Evolutionary conservation across 2,797 vertebrate species (phyloP).

Genomic region (Sebastes iracundus): DNA sequence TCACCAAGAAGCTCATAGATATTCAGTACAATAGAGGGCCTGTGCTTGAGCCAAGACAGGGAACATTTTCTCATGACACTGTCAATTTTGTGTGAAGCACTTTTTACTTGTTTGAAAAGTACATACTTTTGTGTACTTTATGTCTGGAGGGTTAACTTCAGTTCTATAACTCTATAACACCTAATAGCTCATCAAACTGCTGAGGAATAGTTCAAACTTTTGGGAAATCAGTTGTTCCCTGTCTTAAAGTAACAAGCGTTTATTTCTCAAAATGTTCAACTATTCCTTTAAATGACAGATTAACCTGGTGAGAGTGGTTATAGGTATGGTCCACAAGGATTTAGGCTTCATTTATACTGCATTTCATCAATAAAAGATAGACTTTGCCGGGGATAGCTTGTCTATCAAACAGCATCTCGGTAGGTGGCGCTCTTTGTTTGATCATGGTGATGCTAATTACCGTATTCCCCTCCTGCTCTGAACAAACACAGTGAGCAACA

Average conservation of each 20-base stretch:
- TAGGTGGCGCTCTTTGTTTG: conserved; percentile 44
- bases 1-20: background rate
- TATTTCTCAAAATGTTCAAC: background rate
- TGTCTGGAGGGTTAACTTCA: no score
- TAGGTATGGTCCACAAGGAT: no score
- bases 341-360: background rate
- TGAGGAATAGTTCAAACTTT: background rate
- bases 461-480: background rate
- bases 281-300: background rate
- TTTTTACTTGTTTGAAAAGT: background rate
- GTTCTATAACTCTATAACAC: background rate
- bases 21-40: background rate
- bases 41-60: background rate
- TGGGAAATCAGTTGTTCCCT: background rate
- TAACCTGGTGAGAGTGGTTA: background rate
- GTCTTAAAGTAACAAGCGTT: background rate
- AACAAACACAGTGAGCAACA: conserved; percentile 15
- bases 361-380: background rate
- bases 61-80: background rate
- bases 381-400: background rate
- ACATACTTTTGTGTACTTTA: background rate
- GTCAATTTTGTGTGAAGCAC: background rate
- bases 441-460: background rate
- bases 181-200: background rate
- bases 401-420: background rate